A percentile compares a stretch with the other conserved stretches of the same genome.
phyloP scores from a whole-genome alignment of 2,888 invertebrate species.

The Sisyra nigra region DNA sequence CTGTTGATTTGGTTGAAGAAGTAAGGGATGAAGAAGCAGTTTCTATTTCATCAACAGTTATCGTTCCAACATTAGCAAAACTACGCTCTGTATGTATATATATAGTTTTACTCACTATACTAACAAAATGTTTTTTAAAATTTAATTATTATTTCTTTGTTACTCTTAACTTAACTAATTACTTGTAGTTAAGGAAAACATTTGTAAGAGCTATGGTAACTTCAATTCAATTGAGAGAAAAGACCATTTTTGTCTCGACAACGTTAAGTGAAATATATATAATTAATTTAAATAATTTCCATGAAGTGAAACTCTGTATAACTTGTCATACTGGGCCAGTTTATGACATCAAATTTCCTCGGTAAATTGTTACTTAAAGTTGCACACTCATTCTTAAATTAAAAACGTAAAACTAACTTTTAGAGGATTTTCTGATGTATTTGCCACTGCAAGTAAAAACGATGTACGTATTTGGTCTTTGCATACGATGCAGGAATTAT shows the following conservation, averaged over 20 bases:
- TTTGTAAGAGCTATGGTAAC: constrained; percentile 54
- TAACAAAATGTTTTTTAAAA: not conserved
- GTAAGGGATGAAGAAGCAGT: constrained; percentile 9
- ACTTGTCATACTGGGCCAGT: constrained; percentile 73
- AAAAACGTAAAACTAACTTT: too few species aligned
- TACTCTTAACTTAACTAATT: constrained; percentile 8
- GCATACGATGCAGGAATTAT: constrained; percentile 56
- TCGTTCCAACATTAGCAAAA: constrained; percentile 27
- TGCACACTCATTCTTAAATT: too few species aligned
- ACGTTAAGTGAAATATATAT: constrained; percentile 65
- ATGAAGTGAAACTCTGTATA: constrained; percentile 44
- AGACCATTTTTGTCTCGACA: constrained; percentile 59
- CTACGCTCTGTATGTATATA: constrained; percentile 25
- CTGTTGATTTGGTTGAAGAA: constrained; percentile 49
- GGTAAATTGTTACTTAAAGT: not conserved
- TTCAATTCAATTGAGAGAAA: constrained; percentile 46
- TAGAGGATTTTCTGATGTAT: constrained; percentile 67
- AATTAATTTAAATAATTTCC: constrained; percentile 49
- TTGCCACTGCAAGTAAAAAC: constrained; percentile 74
- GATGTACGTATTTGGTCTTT: constrained; percentile 79
- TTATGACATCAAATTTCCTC: constrained; percentile 67
- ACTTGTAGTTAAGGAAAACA: constrained; percentile 33
- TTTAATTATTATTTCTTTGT: not conserved
- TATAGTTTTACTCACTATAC: not conserved
- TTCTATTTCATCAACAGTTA: constrained; percentile 18